Base-by-base conservation (phyloP, 2,113 vertebrate species). In the Pipra filicauda region DNA sequence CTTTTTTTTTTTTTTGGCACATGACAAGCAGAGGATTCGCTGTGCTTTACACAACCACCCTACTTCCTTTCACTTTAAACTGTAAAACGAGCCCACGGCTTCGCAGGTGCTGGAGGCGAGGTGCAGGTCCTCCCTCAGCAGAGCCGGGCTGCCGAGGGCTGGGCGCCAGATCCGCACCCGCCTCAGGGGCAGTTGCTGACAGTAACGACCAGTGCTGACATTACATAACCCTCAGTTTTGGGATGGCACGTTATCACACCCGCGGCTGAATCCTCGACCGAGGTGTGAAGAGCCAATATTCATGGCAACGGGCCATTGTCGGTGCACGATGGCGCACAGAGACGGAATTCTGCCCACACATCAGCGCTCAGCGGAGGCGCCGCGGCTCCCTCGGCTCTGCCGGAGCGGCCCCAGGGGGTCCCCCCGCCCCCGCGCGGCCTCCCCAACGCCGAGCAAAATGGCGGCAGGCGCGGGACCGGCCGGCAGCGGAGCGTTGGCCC, bases 391-490 rank as follows among this genome's bases (percentile, higher is more conserved):
- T 6, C 33, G 2, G 43, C 31, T 1, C 43, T 5, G 15, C 23
- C 10, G 3, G 7, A 8, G 6, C n/a, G 27, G 30, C 35, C 6
- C 4, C n/a, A 1, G 1, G 8, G 0, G 0, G 0, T 0, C 12
- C 12, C 31, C 3, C 1, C 24, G 0, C 24, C 27, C 10, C 15
- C 22, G 1, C 5, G 15, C 35, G 2, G 16, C 23, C 71, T 4
- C 55, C 71, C 57, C 52, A 6, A 75, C 27, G 73, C 51, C 81
- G 9, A 54, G 17, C 59, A 85, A 96, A 75, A 95, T 95, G 96
- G 96, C 96, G 94, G 66, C 70, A 28, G 12, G 11, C 12, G 15
- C 6, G 48, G 2, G 9, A 33, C 37, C 27, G 7, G 41, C 49
- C 52, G 5, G 48, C 48, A 8, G 62, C 64, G 14, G 20, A 4